These are phyloP conservation scores for Nebria brevicollis DNA, from an alignment of 2,888 invertebrate species.

Conservation along the genomic window DNA sequence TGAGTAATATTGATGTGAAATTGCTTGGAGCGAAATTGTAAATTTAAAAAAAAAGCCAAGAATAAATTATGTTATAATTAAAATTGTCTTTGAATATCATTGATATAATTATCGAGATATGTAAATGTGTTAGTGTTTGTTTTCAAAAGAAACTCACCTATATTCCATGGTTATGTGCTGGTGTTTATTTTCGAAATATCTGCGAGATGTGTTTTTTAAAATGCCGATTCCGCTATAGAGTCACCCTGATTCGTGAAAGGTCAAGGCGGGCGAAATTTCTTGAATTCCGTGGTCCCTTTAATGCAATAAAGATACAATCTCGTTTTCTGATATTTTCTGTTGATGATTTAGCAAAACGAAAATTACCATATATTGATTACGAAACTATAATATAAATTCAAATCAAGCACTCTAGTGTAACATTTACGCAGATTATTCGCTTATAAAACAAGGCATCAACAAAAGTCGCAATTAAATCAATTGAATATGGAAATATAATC, in stretches of 20 bases:
- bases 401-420: conserved; percentile 10
- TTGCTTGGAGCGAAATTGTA: too few relatives aligned
- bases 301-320: conserved; percentile 9
- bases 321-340: conserved; percentile 4
- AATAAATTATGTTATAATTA: neutral
- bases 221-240: neutral
- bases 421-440: conserved; percentile 8
- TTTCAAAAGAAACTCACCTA: neutral
- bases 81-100: neutral
- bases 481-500: neutral
- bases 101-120: neutral
- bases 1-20: too few relatives aligned
- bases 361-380: conserved; percentile 18
- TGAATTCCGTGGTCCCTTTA: conserved; percentile 16
- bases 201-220: neutral
- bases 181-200: neutral
- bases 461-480: conserved; percentile 4
- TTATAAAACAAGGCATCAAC: neutral
- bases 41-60: neutral
- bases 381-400: neutral
- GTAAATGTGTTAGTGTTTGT: neutral
- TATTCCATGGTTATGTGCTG: neutral
- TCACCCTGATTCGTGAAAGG: conserved; percentile 1
- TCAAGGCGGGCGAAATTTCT: conserved; percentile 10
- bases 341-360: conserved; percentile 3